Percentiles rank a stretch among this genome's conserved stretches.
phyloP scores from a whole-genome alignment of 2,797 vertebrate species.

The Rhinichthys osculus region DNA sequence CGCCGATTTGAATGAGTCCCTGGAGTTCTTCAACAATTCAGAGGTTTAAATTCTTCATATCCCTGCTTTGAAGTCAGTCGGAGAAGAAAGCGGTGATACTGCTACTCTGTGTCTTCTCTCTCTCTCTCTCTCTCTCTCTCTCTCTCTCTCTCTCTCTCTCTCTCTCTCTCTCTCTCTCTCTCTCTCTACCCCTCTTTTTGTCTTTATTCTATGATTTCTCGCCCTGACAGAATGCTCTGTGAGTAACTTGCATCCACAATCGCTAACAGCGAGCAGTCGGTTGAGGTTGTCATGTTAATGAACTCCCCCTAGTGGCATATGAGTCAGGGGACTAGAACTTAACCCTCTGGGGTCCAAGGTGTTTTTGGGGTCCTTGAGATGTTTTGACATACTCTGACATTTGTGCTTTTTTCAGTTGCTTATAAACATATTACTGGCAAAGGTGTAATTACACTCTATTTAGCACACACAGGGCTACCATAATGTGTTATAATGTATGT shows the following conservation, averaged over 20 bases:
- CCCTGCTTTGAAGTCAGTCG: constrained; percentile 76
- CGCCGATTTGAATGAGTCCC: constrained; percentile 75
- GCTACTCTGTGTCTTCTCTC: constrained; percentile 57
- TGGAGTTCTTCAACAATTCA: constrained; percentile 78
- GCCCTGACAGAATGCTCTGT: constrained; percentile 63
- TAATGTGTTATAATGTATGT: too few species aligned
- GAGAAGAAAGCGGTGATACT: constrained; percentile 70
- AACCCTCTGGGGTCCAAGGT: too few species aligned
- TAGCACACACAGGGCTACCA: too few species aligned
- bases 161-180: constrained; percentile 5
- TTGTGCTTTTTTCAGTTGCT: too few species aligned
- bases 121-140: too few species aligned
- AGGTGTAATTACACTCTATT: too few species aligned
- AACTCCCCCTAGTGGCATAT: background rate
- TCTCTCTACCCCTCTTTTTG: constrained; percentile 42
- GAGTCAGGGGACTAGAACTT: background rate
- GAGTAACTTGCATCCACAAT: constrained; percentile 49
- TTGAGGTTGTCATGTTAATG: background rate
- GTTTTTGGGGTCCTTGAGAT: too few species aligned
- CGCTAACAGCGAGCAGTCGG: constrained; percentile 5
- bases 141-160: too few species aligned
- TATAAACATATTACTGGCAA: too few species aligned
- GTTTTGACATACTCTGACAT: too few species aligned
- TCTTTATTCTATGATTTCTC: constrained; percentile 64
- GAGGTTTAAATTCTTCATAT: constrained; percentile 80